Evolutionary conservation across 1,140 invertebrate species (phyloP), one percentile per base, ranked within the genome.

Genomic region (Nomia melanderi): DNA sequence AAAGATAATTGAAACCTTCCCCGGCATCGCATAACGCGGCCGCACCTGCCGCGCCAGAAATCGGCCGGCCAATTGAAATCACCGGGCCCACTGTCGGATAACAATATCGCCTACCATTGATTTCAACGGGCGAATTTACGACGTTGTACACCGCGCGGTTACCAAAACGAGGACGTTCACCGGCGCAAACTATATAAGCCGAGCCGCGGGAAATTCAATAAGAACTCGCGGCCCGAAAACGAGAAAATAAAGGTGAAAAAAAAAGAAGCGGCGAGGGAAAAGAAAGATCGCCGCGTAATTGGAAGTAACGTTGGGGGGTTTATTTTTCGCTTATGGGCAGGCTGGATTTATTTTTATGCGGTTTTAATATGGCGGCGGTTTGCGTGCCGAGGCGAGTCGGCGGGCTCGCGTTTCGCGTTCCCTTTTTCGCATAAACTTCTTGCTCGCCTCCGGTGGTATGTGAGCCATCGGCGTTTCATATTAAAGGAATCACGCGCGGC

Each of bases 301-400:
- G 33, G n/a, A 11, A 31, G 44, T 14, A 64, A 54, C 39, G 59
- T 36, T 12, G 54, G 47, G 50, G 41, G 33, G 44, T 56, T 39
- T 53, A 41, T 74, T 66, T 74, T 66, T 39, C 39, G 17, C 50
- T 36, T 11, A 1, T 29, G 31, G 33, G n/a, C 23, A 53, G 20
- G 60, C 12, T 7, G 60, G 17, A 65, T 65, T 65, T 65, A 74
- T 66, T 66, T 74, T 66, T 66, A 74, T 33, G 33, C 47, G 72
- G 36, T 66, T 57, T 65, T 41, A 65, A 66, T 66, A 56, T n/a
- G 23, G 31, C 39, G 7, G 17, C 29, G 57, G 57, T n/a, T n/a
- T 23, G 47, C 36, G 62, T 33, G 70, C 33, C 23, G 25, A 8
- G 9, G 1, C 29, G 56, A 57, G 57, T 14, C 4, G 25, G 4